phyloP scores from a whole-genome alignment of 1,140 invertebrate species.

The Ceratoteleas bidentatus region DNA sequence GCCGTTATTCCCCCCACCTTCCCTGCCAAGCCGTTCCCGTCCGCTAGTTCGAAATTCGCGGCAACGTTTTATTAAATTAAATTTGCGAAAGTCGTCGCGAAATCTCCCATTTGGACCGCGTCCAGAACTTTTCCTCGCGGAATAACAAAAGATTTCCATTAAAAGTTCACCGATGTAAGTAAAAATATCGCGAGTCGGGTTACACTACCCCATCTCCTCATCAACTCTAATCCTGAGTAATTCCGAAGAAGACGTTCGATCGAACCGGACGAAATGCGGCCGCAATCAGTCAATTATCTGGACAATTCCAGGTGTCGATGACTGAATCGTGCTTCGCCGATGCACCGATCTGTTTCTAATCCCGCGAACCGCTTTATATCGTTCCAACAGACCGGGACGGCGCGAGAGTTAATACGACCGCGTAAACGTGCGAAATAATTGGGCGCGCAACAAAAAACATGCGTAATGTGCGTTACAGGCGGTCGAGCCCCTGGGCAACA shows the following conservation, averaged over 20 bases:
- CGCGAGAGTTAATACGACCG: conserved; percentile 2
- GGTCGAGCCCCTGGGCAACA: background rate
- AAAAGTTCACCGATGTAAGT: conserved; percentile 13
- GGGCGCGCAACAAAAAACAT: background rate
- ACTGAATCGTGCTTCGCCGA: too few species aligned
- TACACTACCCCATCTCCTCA: background rate
- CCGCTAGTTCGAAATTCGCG: conserved; percentile 5
- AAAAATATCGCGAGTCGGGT: conserved; percentile 16
- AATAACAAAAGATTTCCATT: conserved; percentile 29
- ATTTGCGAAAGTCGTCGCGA: conserved; percentile 22
- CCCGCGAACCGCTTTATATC: too few species aligned
- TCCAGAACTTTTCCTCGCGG: conserved; percentile 20
- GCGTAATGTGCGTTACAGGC: background rate
- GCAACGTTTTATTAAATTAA: conserved; percentile 26
- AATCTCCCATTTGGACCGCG: conserved; percentile 16
- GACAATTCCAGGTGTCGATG: too few species aligned
- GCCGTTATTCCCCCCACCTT: background rate
- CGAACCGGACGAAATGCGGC: background rate
- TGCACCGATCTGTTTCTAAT: too few species aligned
- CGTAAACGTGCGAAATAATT: conserved; percentile 19
- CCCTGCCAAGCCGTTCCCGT: too few species aligned
- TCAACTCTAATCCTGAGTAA: conserved; percentile 7
- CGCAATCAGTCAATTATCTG: background rate
- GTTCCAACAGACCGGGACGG: too few species aligned
- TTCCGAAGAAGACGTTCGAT: background rate